These are phyloP conservation scores for Amyelois transitella DNA, from an alignment of 1,140 invertebrate genomes.

Conservation along the genomic window DNA sequence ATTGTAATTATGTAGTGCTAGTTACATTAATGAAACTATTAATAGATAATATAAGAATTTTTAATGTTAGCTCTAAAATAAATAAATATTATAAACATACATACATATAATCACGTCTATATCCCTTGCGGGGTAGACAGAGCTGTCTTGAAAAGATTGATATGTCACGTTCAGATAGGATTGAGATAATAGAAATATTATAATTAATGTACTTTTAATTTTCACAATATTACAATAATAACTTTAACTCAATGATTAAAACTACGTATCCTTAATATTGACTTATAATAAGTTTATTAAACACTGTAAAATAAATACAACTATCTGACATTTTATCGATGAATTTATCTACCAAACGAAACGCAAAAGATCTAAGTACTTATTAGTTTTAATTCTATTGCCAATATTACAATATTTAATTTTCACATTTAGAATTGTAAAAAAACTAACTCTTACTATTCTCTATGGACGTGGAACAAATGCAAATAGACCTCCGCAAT, in stretches of 20 bases:
- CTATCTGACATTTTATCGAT: neutral
- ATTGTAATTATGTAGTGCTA: too few species aligned
- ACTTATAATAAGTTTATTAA: conserved; percentile 43
- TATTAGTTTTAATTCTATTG: neutral
- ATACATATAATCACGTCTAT: too few species aligned
- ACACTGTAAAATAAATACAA: neutral
- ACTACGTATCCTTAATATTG: conserved; percentile 69
- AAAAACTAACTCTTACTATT: conserved; percentile 49
- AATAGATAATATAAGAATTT: too few species aligned
- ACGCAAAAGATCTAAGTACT: neutral
- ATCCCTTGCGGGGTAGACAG: too few species aligned
- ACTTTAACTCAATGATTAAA: conserved; percentile 61
- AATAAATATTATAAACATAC: too few species aligned
- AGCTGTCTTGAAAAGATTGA: too few species aligned
- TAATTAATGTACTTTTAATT: too few species aligned
- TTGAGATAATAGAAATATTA: too few species aligned
- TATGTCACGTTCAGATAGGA: too few species aligned
- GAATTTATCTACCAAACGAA: neutral
- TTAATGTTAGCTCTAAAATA: too few species aligned
- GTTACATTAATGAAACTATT: too few species aligned
- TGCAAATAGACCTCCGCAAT: conserved; percentile 56
- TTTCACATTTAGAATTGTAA: conserved; percentile 50
- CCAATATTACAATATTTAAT: neutral
- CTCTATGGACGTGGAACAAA: conserved; percentile 53
- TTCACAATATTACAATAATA: conserved; percentile 40